Percentiles rank a stretch among this genome's conserved stretches.
phyloP scores from a whole-genome alignment of 2,113 vertebrate genomes.

The Burhinus oedicnemus region DNA sequence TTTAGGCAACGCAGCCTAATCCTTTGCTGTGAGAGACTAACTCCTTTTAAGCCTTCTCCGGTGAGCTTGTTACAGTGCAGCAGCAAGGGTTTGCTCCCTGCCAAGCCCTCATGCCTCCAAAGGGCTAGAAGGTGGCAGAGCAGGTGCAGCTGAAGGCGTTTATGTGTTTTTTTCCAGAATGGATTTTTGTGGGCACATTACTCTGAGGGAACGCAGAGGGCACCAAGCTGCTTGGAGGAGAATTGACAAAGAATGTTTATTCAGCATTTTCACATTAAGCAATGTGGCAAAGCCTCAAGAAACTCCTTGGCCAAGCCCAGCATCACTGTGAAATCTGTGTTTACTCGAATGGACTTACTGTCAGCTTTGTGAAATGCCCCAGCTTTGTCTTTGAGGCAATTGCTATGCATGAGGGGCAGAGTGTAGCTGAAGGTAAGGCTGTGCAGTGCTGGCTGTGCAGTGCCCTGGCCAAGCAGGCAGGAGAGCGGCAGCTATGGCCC shows the following conservation, averaged over 20 bases:
- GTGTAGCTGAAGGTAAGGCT: not conserved
- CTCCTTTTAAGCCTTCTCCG: not conserved
- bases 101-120: not conserved
- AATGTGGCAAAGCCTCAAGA: not conserved
- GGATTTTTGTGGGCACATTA: not conserved
- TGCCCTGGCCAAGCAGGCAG: not conserved
- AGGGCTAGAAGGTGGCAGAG: not conserved
- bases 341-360: not conserved
- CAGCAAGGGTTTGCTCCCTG: not conserved
- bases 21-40: not conserved
- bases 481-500: accelerated
- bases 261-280: not conserved
- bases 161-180: not conserved
- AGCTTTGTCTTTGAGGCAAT: not conserved
- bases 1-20: not conserved
- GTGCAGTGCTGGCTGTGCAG: accelerated
- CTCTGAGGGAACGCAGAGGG: not conserved
- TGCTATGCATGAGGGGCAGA: accelerated
- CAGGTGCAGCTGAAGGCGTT: not conserved
- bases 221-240: not conserved
- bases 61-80: not conserved
- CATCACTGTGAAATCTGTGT: not conserved
- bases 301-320: not conserved
- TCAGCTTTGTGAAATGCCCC: not conserved
- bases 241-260: not conserved